Evolutionary conservation across 2,797 vertebrate species (phyloP).

Genomic region (Lepus townsendii): DNA sequence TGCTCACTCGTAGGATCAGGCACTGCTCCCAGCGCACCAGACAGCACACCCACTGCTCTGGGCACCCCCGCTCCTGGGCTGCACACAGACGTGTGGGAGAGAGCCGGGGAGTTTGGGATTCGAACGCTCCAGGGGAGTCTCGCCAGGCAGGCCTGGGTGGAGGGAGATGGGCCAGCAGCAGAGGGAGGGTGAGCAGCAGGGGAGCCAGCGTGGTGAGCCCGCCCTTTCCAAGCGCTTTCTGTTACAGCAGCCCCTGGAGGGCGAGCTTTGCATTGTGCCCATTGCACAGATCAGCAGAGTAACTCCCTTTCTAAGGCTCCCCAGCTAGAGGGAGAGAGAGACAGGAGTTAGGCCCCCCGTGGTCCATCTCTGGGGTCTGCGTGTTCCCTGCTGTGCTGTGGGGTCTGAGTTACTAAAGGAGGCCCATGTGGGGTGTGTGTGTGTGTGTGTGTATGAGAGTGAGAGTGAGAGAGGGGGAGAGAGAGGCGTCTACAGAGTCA

Average conservation of each 20-base stretch:
- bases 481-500: no score
- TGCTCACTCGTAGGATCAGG: neutral
- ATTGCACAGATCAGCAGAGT: neutral
- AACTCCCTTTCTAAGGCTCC: no score
- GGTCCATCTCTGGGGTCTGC: neutral
- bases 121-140: no score
- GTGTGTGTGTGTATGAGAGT: no score
- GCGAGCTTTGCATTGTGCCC: no score
- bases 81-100: no score
- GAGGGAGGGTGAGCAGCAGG: neutral
- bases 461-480: no score
- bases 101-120: neutral
- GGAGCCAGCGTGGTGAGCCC: no score
- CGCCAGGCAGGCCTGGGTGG: no score
- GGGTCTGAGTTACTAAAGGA: no score
- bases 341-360: rapidly evolving
- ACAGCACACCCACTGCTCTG: neutral
- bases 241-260: neutral
- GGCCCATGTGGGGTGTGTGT: no score
- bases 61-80: neutral
- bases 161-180: neutral
- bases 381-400: rapidly evolving
- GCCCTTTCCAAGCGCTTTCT: no score
- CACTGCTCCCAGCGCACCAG: neutral
- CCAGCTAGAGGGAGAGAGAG: neutral